These are phyloP conservation scores for Phylloscopus whistleri DNA, from an alignment of 2,113 vertebrate species.

Conservation along the genomic window DNA sequence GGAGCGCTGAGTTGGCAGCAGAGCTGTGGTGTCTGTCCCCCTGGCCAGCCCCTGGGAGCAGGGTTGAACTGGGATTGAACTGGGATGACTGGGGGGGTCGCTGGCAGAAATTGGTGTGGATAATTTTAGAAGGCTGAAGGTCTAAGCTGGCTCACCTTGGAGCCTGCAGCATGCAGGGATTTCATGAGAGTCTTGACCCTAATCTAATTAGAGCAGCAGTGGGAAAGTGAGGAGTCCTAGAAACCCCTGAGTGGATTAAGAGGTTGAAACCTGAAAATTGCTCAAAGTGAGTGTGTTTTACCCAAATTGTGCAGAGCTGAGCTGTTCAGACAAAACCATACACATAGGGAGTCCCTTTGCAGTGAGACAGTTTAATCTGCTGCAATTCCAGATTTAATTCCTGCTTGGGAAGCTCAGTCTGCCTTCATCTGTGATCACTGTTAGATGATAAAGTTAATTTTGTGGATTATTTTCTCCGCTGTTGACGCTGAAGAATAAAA, in stretches of 20 bases:
- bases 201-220: neutral
- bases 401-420: neutral
- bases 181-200: neutral
- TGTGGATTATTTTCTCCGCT: neutral
- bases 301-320: neutral
- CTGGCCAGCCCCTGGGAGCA: accelerated
- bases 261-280: neutral
- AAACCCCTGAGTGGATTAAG: slow-evolving; percentile 24
- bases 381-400: neutral
- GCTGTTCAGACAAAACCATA: neutral
- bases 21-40: neutral
- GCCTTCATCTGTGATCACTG: neutral
- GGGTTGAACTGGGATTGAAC: too few species aligned
- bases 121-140: slow-evolving; percentile 21
- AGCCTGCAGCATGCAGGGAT: neutral
- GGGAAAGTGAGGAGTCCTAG: slow-evolving; percentile 29
- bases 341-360: accelerated
- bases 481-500: neutral
- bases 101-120: neutral
- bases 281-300: neutral
- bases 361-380: neutral
- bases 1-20: neutral
- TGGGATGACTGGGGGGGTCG: accelerated
- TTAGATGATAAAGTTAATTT: neutral
- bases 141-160: neutral